Conservation (phyloP, 1,140 invertebrate species). For the Vanessa tameamea region DNA sequence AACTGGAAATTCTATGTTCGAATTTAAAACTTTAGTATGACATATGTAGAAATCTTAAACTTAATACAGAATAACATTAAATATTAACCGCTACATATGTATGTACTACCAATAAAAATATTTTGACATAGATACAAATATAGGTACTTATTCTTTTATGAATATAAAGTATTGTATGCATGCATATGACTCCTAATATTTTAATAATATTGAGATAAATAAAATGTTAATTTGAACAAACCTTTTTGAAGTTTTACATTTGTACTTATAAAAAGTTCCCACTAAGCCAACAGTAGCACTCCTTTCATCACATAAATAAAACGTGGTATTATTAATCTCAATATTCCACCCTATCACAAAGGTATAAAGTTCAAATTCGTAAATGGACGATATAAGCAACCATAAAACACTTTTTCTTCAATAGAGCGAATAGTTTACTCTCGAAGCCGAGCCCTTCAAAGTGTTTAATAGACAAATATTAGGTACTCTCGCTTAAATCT, state of each 20-base stretch:
- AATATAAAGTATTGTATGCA: too few species aligned
- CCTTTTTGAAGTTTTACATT: not conserved
- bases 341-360: constrained; percentile 19
- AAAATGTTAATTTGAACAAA: not conserved
- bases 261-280: not conserved
- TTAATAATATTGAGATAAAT: too few species aligned
- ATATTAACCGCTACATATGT: too few species aligned
- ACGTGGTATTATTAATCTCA: not conserved
- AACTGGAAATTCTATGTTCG: too few species aligned
- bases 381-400: constrained; percentile 1
- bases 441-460: constrained; percentile 37
- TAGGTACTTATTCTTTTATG: too few species aligned
- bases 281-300: constrained; percentile 17
- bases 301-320: constrained; percentile 16
- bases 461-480: constrained; percentile 52
- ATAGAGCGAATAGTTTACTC: constrained; percentile 36
- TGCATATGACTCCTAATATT: too few species aligned
- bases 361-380: constrained; percentile 19
- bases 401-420: constrained; percentile 40
- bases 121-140: too few species aligned
- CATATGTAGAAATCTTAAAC: too few species aligned
- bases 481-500: too few species aligned
- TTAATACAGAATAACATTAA: too few species aligned
- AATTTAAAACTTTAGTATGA: too few species aligned
- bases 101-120: too few species aligned